Base-by-base conservation (phyloP, 2,797 vertebrate species). In the Acipenser oxyrinchus region DNA sequence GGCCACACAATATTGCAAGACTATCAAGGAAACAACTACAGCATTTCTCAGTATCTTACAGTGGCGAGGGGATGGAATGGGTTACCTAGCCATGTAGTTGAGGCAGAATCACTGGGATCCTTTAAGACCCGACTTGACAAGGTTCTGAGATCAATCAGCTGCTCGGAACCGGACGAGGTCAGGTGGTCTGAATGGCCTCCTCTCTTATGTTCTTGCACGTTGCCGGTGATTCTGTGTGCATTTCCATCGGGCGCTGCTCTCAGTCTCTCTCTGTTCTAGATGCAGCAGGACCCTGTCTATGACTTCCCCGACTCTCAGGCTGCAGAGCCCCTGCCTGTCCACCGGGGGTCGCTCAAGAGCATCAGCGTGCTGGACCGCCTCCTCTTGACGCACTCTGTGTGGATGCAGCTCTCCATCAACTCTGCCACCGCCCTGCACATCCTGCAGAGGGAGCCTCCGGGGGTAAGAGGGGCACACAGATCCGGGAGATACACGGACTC, bases 391-490 rank as follows among this genome's bases (percentile, higher is more conserved):
- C 86, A 92, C 51, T 86, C 92, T 0, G 90, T 96, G 61, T 96
- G 94, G 94, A 84, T 95, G 3, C 94, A 95, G 83, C 83, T 94
- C 49, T 89, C 83, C 13, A 88, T 94, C 79, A 96, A 94, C 65
- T 89, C 92, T 0, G 94, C 94, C 0, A 91, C 92, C 0, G 91
- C 93, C 0, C 85, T 96, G 68, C 94, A 96, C 68, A 89, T 95
- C 62, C 83, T 96, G 70, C 90, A 91, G 71, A 87, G 90, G 0
- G 91, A 96, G 72, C 93, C 92, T 48, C 90, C 91, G 0, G 93
- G 94, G 91, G 94, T 96, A 76, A 86, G 93, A 50, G 49, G 48
- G 1, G 49, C 13, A 57, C 37, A 51, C 64, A 50, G 23, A 1
- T 3, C 23, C 23, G 0, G 23, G 23, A 37, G 23, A 37, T 37